Percentiles rank a stretch among this genome's conserved stretches.
Conservation (phyloP, 2,888 invertebrate species). For the Aleiodes testaceus region DNA sequence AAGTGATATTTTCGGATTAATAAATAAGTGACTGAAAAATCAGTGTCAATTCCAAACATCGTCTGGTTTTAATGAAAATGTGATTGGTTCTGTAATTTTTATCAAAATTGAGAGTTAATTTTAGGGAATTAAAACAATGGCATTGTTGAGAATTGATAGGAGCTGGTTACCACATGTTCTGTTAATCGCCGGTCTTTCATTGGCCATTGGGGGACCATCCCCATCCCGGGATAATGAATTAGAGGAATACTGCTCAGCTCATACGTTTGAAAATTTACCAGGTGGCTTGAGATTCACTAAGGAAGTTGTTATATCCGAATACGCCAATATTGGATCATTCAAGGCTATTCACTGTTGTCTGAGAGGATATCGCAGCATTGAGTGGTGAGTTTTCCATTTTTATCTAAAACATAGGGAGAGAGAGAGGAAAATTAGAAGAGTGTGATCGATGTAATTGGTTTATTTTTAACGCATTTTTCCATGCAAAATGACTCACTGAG, state of each 20-base stretch:
- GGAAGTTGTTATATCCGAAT: constrained; percentile 81
- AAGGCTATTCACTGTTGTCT: constrained; percentile 87
- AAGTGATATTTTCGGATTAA: neutral
- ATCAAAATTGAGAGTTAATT: neutral
- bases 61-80: neutral
- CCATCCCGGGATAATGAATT: constrained; percentile 57
- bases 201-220: constrained; percentile 12
- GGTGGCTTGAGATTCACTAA: constrained; percentile 83
- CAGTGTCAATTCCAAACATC: no score
- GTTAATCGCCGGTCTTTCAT: neutral
- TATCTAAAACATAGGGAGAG: neutral
- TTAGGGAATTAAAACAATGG: neutral
- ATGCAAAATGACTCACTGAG: constrained; percentile 4
- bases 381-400: constrained; percentile 78
- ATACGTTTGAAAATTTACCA: constrained; percentile 77
- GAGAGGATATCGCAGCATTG: constrained; percentile 84
- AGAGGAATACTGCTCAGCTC: constrained; percentile 77
- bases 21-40: neutral
- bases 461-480: constrained; percentile 15
- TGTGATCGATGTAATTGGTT: neutral
- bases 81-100: constrained; percentile 6
- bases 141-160: constrained; percentile 1
- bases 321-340: constrained; percentile 80
- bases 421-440: no score
- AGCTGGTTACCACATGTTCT: neutral